phyloP scores from a whole-genome alignment of 2,888 invertebrate genomes.

The Himalopsyche kuldschensis region DNA sequence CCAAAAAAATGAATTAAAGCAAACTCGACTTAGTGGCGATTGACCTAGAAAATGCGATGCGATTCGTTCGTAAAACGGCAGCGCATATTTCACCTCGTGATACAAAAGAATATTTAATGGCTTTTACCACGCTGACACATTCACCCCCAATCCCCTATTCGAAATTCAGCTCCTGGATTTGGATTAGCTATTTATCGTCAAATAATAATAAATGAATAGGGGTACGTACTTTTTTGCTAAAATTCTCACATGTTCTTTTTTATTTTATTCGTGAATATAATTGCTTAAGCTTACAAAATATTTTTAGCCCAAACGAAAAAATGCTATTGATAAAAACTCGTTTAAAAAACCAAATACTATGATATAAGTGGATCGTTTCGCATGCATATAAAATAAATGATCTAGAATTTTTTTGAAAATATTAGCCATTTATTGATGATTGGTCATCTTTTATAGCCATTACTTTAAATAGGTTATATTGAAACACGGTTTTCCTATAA shows the following conservation, averaged over 20 bases:
- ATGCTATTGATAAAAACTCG: no score
- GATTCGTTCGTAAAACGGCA: slow-evolving; percentile 27
- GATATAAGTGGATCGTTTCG: no score
- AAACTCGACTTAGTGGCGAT: slow-evolving; percentile 13
- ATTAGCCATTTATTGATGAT: no score
- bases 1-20: not conserved
- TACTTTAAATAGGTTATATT: no score
- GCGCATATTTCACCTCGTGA: slow-evolving; percentile 15
- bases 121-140: slow-evolving; percentile 20
- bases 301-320: no score
- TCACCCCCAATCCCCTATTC: slow-evolving; percentile 23
- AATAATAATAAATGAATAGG: not conserved
- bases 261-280: no score
- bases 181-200: not conserved
- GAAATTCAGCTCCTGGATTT: not conserved
- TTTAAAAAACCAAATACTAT: no score
- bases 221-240: not conserved
- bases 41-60: slow-evolving; percentile 35
- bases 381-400: no score
- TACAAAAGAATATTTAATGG: slow-evolving; percentile 27
- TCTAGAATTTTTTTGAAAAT: no score
- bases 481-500: no score
- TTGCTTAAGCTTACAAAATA: no score
- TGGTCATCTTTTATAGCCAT: no score
- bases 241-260: not conserved